Base-by-base conservation (phyloP, 53 echinoderm and acorn worm genomes). In the Apostichopus leukothele region DNA sequence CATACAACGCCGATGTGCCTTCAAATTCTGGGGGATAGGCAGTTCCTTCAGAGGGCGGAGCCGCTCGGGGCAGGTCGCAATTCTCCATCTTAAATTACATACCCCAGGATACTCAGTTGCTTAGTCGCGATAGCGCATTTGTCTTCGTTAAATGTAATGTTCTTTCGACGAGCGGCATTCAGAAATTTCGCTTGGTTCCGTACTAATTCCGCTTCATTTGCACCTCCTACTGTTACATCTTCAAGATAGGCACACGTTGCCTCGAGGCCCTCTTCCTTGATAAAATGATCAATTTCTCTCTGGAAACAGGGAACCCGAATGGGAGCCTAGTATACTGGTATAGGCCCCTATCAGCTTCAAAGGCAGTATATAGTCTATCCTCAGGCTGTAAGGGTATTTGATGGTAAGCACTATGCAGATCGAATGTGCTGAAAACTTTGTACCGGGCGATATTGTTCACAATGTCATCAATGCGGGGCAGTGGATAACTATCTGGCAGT, bases 271-370 rank as follows among this genome's bases (percentile, higher is more conserved):
- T 87, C 87, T 12, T 27, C 52, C 39, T 86, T 73, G 71, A 86
- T 86, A 51, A 86, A 86, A 39, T 67, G 3, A 75, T 87, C 88
- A 75, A 87, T 87, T 39, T 87, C 88, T 75, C 88, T 87, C 19
- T 87, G 88, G 54, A 87, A 87, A 87, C 88, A 87, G 71, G 88
- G 88, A 39, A 87, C 88, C 88, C 75, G 21, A 87, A 87, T 74
- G 88, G 86, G 51, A 87, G 55, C 55, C 55, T 55, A 55, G 88
- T 87, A 52, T 87, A 87, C 53, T 87, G 75, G 54, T 87, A 87
- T 9, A 87, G 88, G 71, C 88, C 88, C 0, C 75, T 75, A 87
- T 87, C 88, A 23, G 88, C 88, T 4, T 86, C 86, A 60, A 86
- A 86, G 16, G 86, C 86, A 11, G 55, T 55, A 55, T 55, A 55